Percentiles rank a stretch among this genome's conserved stretches.
Conservation (phyloP, 2,113 vertebrate species). For the Elephas maximus region DNA sequence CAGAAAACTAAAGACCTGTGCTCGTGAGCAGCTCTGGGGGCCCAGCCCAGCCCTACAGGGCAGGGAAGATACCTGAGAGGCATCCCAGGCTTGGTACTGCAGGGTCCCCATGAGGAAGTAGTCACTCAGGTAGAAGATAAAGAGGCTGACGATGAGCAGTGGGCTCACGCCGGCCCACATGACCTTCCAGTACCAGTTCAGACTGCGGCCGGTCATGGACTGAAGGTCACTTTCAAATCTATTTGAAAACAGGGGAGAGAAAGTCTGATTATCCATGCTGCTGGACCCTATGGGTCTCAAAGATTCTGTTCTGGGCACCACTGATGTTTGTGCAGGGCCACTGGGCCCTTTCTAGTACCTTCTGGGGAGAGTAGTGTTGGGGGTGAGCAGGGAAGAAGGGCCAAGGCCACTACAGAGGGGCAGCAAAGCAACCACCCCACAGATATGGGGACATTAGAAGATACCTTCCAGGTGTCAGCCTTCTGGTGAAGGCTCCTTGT, state of each 20-base stretch:
- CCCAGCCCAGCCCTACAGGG: background rate
- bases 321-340: fast-evolving
- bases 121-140: constrained; percentile 94
- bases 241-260: constrained; percentile 24
- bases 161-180: constrained; percentile 94
- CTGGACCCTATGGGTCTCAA: background rate
- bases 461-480: fast-evolving
- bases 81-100: constrained; percentile 96
- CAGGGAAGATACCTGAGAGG: constrained; percentile 89
- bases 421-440: background rate
- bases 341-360: background rate
- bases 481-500: background rate
- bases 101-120: constrained; percentile 93
- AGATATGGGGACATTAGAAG: fast-evolving
- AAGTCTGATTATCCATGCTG: background rate
- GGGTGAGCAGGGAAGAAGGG: too few species aligned
- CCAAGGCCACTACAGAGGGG: background rate
- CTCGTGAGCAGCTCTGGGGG: fast-evolving
- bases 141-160: constrained; percentile 91
- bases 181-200: constrained; percentile 94
- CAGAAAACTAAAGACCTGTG: background rate
- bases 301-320: background rate
- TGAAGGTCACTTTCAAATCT: constrained; percentile 96
- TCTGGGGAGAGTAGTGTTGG: too few species aligned
- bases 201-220: constrained; percentile 92